Base-by-base conservation (phyloP, 2,888 invertebrate genomes). In the Lasioglossum lativentre region DNA sequence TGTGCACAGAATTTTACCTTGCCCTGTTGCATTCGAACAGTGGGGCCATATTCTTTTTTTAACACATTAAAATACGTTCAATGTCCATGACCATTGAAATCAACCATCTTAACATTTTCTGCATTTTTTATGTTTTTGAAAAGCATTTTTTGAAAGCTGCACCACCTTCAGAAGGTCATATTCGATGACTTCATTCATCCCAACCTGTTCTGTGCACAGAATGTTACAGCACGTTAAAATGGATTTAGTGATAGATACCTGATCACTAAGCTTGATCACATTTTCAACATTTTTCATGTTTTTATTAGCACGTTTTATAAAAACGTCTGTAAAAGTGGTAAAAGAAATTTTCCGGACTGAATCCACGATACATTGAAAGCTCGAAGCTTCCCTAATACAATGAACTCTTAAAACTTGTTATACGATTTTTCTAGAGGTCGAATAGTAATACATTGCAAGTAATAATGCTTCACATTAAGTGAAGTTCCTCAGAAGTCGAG, bases 121-220 rank as follows among this genome's bases (percentile, higher is more conserved):
- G 12, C 42, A 42, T 42, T 12, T 23, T 52, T 23, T 19, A 8
- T 23, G 23, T 52, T 8, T 8, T 0, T 1, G 5, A 5, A 47
- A 47, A 19, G 16, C 47, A 47, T 19, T 47, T 19, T 45, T 16
- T 45, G 16, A 45, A 4, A 47, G 45, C 91, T 38, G 88, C 89
- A 47, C 89, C 90, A 73, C 91, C 93, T 5, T 91, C 45, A 45
- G 16, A 45, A 16, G 16, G 45, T 4, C 4, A 45, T 45, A 4
- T 45, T 16, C 0, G 3, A 4, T 16, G 16, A 16, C 16, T 0
- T 16, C 4, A 12, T 45, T 45, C 16, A 45, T 45, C 4, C 16
- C 45, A 45, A 45, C 45, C 16, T 47, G 47, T 47, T 47, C 19
- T 23, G 23, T 23, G 47, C 23, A 47, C 47, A 47, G 47, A 23